These are phyloP conservation scores for Plectropomus leopardus DNA, from an alignment of 2,113 vertebrate species.

Conservation along the genomic window DNA sequence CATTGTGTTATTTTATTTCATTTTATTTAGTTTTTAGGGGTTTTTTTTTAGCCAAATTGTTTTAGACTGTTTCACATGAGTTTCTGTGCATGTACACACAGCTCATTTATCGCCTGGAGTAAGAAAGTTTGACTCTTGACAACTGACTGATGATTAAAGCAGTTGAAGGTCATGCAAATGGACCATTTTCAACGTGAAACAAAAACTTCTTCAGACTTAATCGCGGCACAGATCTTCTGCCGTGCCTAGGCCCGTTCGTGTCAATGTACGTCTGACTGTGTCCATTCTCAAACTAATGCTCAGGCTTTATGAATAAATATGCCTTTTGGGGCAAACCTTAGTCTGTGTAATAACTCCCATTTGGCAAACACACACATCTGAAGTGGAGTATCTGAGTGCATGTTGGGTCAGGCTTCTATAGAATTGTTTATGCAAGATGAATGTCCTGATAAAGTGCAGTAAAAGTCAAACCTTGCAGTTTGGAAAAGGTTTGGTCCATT, in stretches of 20 bases:
- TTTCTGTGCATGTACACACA: slow-evolving; percentile 24
- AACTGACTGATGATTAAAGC: slow-evolving; percentile 45
- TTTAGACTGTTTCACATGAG: no score
- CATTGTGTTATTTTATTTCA: no score
- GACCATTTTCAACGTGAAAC: slow-evolving; percentile 6
- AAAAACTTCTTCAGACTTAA: slow-evolving; percentile 38
- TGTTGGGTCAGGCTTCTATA: slow-evolving; percentile 44
- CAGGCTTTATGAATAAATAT: slow-evolving; percentile 35
- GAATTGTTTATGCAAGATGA: slow-evolving; percentile 39
- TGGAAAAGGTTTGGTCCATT: not conserved
- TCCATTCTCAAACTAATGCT: slow-evolving; percentile 44
- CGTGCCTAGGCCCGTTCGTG: slow-evolving; percentile 24
- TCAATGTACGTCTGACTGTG: slow-evolving; percentile 17
- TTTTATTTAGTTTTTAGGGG: no score
- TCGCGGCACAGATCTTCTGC: not conserved
- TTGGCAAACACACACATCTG: slow-evolving; percentile 42
- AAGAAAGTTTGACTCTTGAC: slow-evolving; percentile 42
- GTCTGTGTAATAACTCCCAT: slow-evolving; percentile 43
- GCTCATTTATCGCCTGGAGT: slow-evolving; percentile 4
- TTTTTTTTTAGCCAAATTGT: no score
- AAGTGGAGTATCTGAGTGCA: slow-evolving; percentile 33
- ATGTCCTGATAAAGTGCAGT: slow-evolving; percentile 20
- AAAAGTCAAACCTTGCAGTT: slow-evolving; percentile 8
- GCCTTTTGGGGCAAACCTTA: slow-evolving; percentile 32
- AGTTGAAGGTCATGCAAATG: slow-evolving; percentile 33